These are phyloP conservation scores for Phrynocephalus vlangalii DNA, from an alignment of 2,797 vertebrate genomes.

Conservation along the genomic window DNA sequence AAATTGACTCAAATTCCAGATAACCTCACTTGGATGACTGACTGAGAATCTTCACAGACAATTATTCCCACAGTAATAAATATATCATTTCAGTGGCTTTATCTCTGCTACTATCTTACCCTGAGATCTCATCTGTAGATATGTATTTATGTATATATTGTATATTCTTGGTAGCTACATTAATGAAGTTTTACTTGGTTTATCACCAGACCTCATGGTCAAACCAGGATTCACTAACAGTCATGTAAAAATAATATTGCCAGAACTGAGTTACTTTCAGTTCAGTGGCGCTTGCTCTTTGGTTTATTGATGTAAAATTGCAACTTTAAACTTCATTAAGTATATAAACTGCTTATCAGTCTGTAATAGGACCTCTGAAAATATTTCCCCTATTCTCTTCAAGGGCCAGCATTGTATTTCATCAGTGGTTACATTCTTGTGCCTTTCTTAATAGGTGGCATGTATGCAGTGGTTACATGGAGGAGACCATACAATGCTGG, in stretches of 20 bases:
- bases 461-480: constrained; percentile 97
- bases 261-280: background rate
- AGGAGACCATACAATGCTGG: constrained; percentile 96
- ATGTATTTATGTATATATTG: no score
- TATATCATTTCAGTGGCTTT: no score
- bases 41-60: background rate
- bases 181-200: no score
- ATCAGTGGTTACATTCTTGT: constrained; percentile 46
- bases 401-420: background rate
- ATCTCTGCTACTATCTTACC: no score
- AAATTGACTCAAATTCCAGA: no score
- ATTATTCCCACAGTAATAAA: background rate
- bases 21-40: no score
- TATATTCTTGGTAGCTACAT: no score
- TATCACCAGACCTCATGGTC: background rate
- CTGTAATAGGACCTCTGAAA: background rate
- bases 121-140: no score
- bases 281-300: background rate
- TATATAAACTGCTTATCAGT: background rate
- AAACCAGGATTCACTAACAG: background rate
- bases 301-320: background rate
- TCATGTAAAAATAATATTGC: background rate
- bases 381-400: constrained; percentile 37
- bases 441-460: constrained; percentile 83
- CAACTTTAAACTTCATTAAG: background rate